These are phyloP conservation scores for Oithona nana DNA, from an alignment of 2,888 invertebrate species.

Conservation along the genomic window DNA sequence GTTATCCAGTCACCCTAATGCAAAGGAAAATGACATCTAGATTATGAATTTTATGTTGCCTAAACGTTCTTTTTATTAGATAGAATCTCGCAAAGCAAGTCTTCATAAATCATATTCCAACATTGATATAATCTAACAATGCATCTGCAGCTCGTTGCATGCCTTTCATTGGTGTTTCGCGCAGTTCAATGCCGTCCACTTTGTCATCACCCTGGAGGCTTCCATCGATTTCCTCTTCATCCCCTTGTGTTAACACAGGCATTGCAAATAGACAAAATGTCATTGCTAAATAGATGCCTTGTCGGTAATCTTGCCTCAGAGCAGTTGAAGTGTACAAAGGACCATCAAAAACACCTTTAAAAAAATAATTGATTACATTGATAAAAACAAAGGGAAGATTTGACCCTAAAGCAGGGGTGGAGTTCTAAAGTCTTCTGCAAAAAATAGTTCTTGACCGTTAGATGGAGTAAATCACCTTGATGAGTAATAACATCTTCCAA, in stretches of 20 bases:
- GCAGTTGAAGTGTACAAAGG: neutral
- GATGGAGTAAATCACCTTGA: neutral
- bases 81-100: no score
- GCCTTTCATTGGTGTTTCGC: no score
- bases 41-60: no score
- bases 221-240: neutral
- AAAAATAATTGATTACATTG: no score
- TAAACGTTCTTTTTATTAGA: no score
- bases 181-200: neutral
- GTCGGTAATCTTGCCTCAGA: neutral
- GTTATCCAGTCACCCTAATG: no score
- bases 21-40: no score
- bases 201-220: neutral
- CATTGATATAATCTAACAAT: neutral
- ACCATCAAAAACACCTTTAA: neutral
- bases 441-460: no score
- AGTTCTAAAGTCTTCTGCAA: no score
- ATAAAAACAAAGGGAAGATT: no score
- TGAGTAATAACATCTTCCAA: neutral
- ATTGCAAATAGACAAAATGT: slow-evolving; percentile 1
- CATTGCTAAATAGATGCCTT: neutral
- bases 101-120: neutral
- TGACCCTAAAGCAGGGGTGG: no score
- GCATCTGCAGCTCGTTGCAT: neutral
- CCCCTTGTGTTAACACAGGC: neutral